These are phyloP conservation scores for Trachelus tabidus DNA, from an alignment of 2,888 invertebrate species.

Conservation along the genomic window DNA sequence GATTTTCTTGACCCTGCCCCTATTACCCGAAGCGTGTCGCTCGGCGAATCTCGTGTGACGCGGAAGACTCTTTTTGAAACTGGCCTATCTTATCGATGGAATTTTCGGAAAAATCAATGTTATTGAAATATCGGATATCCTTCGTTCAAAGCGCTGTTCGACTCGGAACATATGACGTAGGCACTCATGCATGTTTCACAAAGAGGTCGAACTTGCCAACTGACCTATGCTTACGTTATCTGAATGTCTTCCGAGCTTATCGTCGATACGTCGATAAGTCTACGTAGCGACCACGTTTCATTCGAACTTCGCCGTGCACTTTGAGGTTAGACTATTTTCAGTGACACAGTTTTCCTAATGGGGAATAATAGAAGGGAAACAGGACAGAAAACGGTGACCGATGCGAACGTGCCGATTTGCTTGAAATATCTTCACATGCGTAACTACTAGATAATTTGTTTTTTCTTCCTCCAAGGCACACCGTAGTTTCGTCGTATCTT, in stretches of 20 bases:
- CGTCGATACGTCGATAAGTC: neutral
- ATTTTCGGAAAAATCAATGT: neutral
- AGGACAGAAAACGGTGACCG: neutral
- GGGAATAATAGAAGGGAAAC: neutral
- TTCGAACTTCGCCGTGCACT: neutral
- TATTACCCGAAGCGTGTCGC: neutral
- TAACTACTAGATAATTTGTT: neutral
- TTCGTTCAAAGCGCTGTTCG: neutral
- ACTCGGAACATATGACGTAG: neutral
- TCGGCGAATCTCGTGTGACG: neutral
- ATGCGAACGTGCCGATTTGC: neutral
- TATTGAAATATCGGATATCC: neutral
- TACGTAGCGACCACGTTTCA: neutral
- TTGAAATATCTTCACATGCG: neutral
- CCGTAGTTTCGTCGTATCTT: neutral
- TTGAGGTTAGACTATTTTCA: neutral
- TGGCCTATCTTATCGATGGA: neutral
- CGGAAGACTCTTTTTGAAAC: neutral
- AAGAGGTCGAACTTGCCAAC: slow-evolving; percentile 5
- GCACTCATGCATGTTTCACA: neutral
- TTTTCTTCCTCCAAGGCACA: neutral
- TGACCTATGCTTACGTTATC: slow-evolving; percentile 9
- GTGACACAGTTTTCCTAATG: neutral
- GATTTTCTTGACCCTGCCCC: neutral
- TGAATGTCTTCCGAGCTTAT: neutral